phyloP scores from a whole-genome alignment of 2,113 vertebrate species.

The Pseudopipra pipra region DNA sequence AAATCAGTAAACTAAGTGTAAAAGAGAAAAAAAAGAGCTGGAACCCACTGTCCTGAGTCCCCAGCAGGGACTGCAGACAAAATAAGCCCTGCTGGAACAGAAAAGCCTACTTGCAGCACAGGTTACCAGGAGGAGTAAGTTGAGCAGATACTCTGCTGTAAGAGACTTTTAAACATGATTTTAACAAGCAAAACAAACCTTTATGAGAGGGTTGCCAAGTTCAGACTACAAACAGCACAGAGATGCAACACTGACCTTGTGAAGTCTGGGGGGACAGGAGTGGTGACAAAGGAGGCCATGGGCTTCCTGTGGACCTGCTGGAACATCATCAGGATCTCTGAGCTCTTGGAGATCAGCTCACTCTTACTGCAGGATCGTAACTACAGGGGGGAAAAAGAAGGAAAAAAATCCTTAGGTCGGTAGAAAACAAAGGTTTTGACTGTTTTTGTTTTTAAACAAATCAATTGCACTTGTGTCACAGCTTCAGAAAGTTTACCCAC shows the following conservation, averaged over 20 bases:
- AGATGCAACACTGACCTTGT: constrained; percentile 79
- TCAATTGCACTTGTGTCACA: not conserved
- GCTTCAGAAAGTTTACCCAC: not conserved
- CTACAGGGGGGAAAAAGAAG: constrained; percentile 47
- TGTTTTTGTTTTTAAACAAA: not conserved
- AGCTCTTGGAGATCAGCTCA: constrained; percentile 94
- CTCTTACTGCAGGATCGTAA: constrained; percentile 97
- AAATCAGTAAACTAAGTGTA: constrained; percentile 8
- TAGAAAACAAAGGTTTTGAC: not conserved
- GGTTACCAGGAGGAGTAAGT: not conserved
- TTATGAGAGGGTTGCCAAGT: not conserved
- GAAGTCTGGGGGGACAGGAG: constrained; percentile 97
- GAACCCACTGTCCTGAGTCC: not conserved
- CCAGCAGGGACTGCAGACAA: not conserved
- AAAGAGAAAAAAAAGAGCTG: not conserved
- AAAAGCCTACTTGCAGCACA: not conserved
- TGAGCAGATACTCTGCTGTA: not conserved
- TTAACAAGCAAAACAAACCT: not conserved
- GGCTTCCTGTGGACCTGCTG: constrained; percentile 98
- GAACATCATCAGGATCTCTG: constrained; percentile 99
- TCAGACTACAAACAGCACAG: not conserved
- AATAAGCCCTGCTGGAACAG: not conserved
- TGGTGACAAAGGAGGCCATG: constrained; percentile 98
- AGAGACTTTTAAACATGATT: not conserved
- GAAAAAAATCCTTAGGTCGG: not conserved